Evolutionary conservation across 2,888 invertebrate genomes (phyloP).

Genomic region (Byasa hedistus): DNA sequence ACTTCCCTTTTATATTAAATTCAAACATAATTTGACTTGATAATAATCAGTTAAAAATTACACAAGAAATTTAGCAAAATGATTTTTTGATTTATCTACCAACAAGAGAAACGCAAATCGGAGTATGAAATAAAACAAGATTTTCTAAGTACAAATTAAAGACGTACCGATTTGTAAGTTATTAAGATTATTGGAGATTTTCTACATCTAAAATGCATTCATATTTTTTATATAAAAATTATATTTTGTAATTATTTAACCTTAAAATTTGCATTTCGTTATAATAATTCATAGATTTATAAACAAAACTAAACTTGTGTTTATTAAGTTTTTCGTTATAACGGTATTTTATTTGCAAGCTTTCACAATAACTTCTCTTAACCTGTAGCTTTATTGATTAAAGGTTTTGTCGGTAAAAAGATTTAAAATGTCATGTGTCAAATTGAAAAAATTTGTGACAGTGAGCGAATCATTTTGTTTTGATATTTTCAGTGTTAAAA

Average conservation of each 20-base stretch:
- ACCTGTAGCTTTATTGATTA: conserved; percentile 12
- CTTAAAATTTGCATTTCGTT: no score
- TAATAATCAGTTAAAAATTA: no score
- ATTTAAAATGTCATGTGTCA: conserved; percentile 33
- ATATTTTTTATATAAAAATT: no score
- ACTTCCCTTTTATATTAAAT: background rate
- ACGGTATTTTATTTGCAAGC: background rate
- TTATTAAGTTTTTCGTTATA: background rate
- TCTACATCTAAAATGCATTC: background rate
- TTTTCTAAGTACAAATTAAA: no score
- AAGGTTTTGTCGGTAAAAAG: background rate
- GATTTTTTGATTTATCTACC: no score
- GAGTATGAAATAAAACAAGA: no score
- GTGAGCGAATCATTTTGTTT: conserved; percentile 10
- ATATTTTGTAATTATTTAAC: no score
- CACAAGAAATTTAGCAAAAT: no score
- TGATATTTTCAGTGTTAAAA: conserved; percentile 8
- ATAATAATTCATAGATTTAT: no score
- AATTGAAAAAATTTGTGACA: conserved; percentile 12
- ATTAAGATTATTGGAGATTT: background rate
- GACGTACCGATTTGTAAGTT: background rate
- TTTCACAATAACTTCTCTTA: background rate
- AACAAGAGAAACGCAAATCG: no score
- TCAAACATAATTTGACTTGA: background rate
- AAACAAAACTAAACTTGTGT: no score